These are phyloP conservation scores for Lasioglossum zephyrum DNA, from an alignment of 2,888 invertebrate species.

Conservation along the genomic window DNA sequence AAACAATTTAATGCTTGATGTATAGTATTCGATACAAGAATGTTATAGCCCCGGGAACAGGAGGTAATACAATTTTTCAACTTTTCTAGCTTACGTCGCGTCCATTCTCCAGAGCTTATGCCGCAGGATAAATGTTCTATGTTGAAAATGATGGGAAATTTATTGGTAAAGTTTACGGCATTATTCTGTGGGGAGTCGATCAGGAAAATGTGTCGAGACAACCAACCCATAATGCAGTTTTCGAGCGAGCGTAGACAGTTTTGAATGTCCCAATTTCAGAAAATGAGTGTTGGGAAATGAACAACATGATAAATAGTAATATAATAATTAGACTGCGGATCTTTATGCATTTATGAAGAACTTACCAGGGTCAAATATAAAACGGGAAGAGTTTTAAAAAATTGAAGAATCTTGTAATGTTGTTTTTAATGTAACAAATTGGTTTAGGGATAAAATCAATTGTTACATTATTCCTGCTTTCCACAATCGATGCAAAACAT, in stretches of 20 bases:
- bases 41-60: background rate
- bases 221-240: background rate
- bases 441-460: too few species aligned
- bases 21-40: background rate
- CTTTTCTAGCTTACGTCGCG: background rate
- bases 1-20: background rate
- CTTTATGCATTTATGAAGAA: too few species aligned
- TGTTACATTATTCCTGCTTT: too few species aligned
- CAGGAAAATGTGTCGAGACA: background rate
- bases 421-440: too few species aligned
- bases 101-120: background rate
- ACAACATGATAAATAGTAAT: background rate
- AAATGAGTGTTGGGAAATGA: background rate
- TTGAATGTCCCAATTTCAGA: background rate
- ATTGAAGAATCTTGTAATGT: too few species aligned
- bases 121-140: background rate
- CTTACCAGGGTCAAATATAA: too few species aligned
- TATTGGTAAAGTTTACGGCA: conserved; percentile 6
- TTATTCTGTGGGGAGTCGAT: background rate
- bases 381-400: too few species aligned
- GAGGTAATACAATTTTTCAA: background rate
- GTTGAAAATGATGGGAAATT: conserved; percentile 4
- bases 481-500: too few species aligned
- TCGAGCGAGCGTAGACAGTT: background rate
- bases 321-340: too few species aligned